These are phyloP conservation scores for Balaeniceps rex DNA, from an alignment of 2,113 vertebrate genomes.

Conservation along the genomic window DNA sequence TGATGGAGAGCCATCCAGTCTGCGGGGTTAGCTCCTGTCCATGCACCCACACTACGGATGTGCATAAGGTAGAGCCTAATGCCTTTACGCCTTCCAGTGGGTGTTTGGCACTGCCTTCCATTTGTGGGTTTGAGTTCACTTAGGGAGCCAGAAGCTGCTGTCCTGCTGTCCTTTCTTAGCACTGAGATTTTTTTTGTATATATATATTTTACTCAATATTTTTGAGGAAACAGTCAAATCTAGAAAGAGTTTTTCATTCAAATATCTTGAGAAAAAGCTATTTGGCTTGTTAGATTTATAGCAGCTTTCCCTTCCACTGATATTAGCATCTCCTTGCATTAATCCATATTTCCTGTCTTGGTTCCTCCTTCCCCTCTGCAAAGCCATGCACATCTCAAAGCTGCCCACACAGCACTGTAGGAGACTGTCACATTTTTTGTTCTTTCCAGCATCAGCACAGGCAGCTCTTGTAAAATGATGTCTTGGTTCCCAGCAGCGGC, in stretches of 20 bases:
- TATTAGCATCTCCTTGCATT: not conserved
- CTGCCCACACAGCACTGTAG: not conserved
- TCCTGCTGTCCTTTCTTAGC: not conserved
- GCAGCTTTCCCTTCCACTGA: not conserved
- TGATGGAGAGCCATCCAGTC: not conserved
- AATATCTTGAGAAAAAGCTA: not conserved
- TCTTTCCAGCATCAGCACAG: not conserved
- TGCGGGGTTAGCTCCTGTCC: not conserved
- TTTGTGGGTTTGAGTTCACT: not conserved
- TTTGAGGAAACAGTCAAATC: not conserved
- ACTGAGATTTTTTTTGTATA: not conserved
- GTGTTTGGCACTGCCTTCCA: not conserved
- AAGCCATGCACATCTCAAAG: not conserved
- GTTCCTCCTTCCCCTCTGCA: not conserved
- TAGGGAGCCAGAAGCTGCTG: not conserved
- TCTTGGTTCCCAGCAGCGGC: not conserved
- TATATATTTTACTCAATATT: not conserved
- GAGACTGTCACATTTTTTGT: not conserved
- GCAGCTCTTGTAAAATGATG: not conserved
- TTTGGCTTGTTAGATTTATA: not conserved
- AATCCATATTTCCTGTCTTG: not conserved
- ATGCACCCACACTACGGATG: accelerated
- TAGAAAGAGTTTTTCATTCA: not conserved
- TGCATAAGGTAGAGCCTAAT: not conserved
- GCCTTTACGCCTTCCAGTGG: not conserved